Evolutionary conservation across 2,797 vertebrate genomes (phyloP).

Genomic region (Loriculus beryllinus): DNA sequence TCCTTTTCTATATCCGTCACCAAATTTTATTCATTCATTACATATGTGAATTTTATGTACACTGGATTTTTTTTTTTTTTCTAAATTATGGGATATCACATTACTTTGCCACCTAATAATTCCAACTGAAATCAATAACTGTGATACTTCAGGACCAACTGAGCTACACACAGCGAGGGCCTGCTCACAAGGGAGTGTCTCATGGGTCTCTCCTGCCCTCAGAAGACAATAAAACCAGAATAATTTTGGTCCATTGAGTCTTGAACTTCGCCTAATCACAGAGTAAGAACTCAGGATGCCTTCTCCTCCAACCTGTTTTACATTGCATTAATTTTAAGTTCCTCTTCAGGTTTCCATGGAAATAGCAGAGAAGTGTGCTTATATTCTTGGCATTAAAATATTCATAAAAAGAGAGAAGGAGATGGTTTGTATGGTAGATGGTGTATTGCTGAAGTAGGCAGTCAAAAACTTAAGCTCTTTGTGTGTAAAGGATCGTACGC

Average conservation of each 20-base stretch:
- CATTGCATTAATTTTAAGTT: conserved; percentile 43
- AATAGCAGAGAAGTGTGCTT: conserved; percentile 52
- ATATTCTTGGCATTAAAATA: conserved; percentile 69
- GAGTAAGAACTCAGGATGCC: background rate
- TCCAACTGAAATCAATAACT: background rate
- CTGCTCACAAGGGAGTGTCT: background rate
- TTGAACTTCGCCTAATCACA: background rate
- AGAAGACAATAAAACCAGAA: background rate
- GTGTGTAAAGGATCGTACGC: background rate
- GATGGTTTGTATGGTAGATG: conserved; percentile 60
- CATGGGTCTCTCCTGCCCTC: background rate
- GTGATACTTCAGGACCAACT: background rate
- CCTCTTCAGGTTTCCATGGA: conserved; percentile 69
- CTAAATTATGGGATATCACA: background rate
- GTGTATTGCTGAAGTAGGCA: conserved; percentile 44
- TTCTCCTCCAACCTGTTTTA: conserved; percentile 34
- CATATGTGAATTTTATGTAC: background rate
- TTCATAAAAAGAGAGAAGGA: conserved; percentile 53
- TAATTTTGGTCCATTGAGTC: background rate
- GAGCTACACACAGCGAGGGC: background rate
- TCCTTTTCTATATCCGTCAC: background rate
- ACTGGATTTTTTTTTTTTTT: background rate
- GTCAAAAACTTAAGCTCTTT: background rate
- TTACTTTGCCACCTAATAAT: background rate
- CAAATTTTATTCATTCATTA: background rate